Evolutionary conservation across 2,797 vertebrate genomes (phyloP).

Genomic region (Diglossa cyanea): DNA sequence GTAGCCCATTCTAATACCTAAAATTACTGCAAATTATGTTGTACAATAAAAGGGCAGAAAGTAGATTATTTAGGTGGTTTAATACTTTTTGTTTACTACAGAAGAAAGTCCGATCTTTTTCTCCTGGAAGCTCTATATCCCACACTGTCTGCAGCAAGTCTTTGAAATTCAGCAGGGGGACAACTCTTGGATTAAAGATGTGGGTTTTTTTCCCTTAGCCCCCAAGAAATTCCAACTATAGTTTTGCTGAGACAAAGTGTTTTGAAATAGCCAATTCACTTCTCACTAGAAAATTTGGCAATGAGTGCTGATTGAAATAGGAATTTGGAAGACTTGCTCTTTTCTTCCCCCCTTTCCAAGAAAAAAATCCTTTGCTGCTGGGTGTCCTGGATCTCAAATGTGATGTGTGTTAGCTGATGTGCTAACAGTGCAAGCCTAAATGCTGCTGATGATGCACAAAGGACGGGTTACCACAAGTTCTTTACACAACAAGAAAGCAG

Average conservation of each 20-base stretch:
- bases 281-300: conserved; percentile 34
- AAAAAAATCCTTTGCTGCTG: neutral
- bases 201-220: conserved; percentile 29
- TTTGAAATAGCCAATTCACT: conserved; percentile 37
- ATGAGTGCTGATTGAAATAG: conserved; percentile 29
- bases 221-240: conserved; percentile 45
- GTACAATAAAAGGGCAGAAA: neutral
- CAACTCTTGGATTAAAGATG: conserved; percentile 42
- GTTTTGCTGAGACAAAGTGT: conserved; percentile 54
- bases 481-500: neutral
- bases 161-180: conserved; percentile 53
- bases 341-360: neutral
- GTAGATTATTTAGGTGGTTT: neutral
- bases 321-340: conserved; percentile 22
- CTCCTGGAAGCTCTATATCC: neutral
- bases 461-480: neutral
- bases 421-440: neutral
- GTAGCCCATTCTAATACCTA: neutral
- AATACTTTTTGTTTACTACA: neutral
- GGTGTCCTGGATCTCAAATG: neutral
- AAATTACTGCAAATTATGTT: neutral
- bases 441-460: conserved; percentile 16
- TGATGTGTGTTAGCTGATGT: neutral
- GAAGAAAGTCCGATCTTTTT: neutral
- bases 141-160: neutral